Base-by-base conservation (phyloP, 1,140 invertebrate species). In the Aphis craccivora region DNA sequence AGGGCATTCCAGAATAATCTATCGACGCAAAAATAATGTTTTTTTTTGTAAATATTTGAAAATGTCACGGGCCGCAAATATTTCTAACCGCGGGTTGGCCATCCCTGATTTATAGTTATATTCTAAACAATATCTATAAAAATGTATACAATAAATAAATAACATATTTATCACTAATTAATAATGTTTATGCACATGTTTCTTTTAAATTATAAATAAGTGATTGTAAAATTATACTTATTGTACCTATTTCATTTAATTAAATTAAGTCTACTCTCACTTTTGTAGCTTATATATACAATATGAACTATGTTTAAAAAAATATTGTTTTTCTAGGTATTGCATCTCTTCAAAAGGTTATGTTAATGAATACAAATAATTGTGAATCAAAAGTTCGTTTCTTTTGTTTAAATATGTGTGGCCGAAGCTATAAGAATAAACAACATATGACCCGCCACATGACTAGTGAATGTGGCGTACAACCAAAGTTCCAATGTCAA, bases 381-480 rank as follows among this genome's bases (percentile, higher is more conserved):
- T 14, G 30, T 20, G n/a, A 48, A 55, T 18, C 37, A 11, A 25
- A 37, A 55, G 88, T 53, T 3, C 43, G 91, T 53, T 92, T 51
- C 23, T 92, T 67, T 35, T 92, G 91, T 37, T 96, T 96, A 93
- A 94, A 95, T 7, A 95, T 95, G 53, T 96, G 96, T 92, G 95
- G 94, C 22, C 95, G 95, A 94, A 95, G 95, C 45, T 96, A 96
- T 94, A 96, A 95, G 2, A 95, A 95, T 94, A 95, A 95, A 86
- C 95, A 93, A 18, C 88, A 93, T 30, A 60, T 94, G 81, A 86
- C 89, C 7, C 84, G 94, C 30, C 94, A 95, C 60, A 51, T 90
- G n/a, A 90, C 90, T 51, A 93, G 94, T 76, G 95, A 95, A 94
- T 95, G 95, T 94, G 95, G 95, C n/a, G 94, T 94, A n/a, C 94